Evolutionary conservation across 2,113 vertebrate genomes (phyloP).

Genomic region (Upupa epops): DNA sequence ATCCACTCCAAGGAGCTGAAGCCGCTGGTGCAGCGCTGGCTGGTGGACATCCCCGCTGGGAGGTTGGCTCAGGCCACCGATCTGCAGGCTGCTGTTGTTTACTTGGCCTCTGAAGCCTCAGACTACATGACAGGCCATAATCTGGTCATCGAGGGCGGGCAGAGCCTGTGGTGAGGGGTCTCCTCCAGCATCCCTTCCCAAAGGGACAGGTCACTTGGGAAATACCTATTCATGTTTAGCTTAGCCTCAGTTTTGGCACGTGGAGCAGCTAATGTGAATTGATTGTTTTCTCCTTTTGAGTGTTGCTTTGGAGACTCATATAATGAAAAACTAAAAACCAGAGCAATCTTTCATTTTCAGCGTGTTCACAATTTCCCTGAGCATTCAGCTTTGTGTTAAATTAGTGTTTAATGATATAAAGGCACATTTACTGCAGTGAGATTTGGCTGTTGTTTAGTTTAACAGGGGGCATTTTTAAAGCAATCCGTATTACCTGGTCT

Average conservation of each 20-base stretch:
- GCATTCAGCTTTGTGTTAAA: neutral
- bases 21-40: conserved; percentile 82
- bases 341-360: neutral
- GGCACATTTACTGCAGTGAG: neutral
- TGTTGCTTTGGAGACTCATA: neutral
- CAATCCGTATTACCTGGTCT: conserved; percentile 28
- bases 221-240: neutral
- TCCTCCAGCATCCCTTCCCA: neutral
- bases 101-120: conserved; percentile 83
- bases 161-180: conserved; percentile 80
- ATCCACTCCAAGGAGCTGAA: conserved; percentile 81
- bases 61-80: conserved; percentile 85
- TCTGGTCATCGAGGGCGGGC: conserved; percentile 88
- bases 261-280: neutral
- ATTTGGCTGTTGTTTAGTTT: conserved; percentile 48
- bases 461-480: conserved; percentile 33
- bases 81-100: conserved; percentile 84
- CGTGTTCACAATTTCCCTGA: neutral
- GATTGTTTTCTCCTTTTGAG: neutral
- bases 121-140: conserved; percentile 91
- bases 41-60: conserved; percentile 83
- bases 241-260: neutral
- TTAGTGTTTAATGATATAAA: conserved; percentile 41
- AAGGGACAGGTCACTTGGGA: rapidly evolving
- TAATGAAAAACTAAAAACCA: neutral